Base-by-base conservation (phyloP, 2,113 vertebrate species). In the Stegastes partitus region DNA sequence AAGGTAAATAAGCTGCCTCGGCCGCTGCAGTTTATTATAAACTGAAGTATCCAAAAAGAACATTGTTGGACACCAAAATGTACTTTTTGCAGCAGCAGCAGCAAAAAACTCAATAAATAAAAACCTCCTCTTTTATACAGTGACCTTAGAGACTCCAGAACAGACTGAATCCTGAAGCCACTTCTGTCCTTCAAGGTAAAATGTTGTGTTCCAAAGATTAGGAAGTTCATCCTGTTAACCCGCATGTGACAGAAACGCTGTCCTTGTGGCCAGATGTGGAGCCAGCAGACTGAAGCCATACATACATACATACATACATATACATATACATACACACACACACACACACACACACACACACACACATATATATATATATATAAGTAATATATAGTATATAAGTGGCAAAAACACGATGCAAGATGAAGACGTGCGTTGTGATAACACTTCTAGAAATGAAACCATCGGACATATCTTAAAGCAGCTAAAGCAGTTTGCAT, bases 1-100 rank as follows among this genome's bases (percentile, higher is more conserved):
- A 75, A 14, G 23, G 39, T 50, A 62, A 84, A 84, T 51, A 31
- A 70, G 22, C 50, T 31, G 21, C 56, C 31, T 59, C 34, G 4
- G 14, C 22, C n/a, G 50, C 39, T 34, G 25, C 59, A 64, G 50
- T 68, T 34, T 74, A 14, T 45, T 34, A 72, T 42, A 68, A 80
- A 74, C 7, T 16, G 22, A 59, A 22, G 39, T 18, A n/a, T 28
- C 12, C 2, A 34, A 64, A 68, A 11, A 58, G 11, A 16, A n/a
- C 16, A 16, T 6, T 21, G 18, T 50, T 47, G 47, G 42, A 42
- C 19, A 64, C 15, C 2, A 63, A 77, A 31, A 74, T 74, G 11
- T 37, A 54, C 1, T 44, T 44, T 49, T 67, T 54, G 39, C 19
- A 50, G 55, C 12, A 62, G 22, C 28, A 23, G n/a, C n/a, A 68